These are phyloP conservation scores for Toxonevra muliebris DNA, from an alignment of 2,888 invertebrate genomes.

Conservation along the genomic window DNA sequence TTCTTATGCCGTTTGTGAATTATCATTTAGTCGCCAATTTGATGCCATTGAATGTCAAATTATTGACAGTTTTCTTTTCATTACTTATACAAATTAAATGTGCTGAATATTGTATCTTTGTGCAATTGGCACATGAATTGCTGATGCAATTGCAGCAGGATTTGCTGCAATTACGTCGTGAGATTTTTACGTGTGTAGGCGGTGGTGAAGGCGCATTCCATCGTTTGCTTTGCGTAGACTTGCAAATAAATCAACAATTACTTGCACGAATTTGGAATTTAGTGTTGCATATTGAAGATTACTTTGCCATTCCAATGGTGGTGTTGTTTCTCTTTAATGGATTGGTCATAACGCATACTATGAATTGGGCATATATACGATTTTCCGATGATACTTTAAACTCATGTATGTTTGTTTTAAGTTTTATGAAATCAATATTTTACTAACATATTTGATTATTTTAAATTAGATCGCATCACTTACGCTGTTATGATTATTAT, in stretches of 20 bases:
- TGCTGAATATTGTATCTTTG: constrained; percentile 48
- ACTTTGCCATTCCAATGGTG: constrained; percentile 50
- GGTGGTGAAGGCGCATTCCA: constrained; percentile 39
- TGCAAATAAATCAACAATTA: constrained; percentile 45
- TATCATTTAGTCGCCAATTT: constrained; percentile 26
- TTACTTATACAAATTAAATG: constrained; percentile 45
- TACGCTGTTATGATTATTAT: constrained; percentile 36
- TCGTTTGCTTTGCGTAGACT: constrained; percentile 35
- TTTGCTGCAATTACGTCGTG: constrained; percentile 40
- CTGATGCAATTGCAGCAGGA: constrained; percentile 41
- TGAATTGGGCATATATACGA: constrained; percentile 54
- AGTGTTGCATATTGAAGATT: constrained; percentile 45
- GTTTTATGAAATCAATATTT: neutral
- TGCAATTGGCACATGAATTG: constrained; percentile 46
- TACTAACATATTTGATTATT: neutral
- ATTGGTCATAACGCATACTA: constrained; percentile 43
- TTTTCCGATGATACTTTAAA: constrained; percentile 32
- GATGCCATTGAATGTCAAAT: constrained; percentile 29
- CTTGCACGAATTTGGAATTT: constrained; percentile 50
- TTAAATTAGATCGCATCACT: constrained; percentile 43
- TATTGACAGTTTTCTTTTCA: constrained; percentile 38
- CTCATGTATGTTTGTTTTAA: constrained; percentile 14
- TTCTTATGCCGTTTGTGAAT: constrained; percentile 29
- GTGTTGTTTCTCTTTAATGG: constrained; percentile 48
- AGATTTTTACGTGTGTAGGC: neutral